Evolutionary conservation across 2,888 invertebrate genomes (phyloP), one percentile per base, ranked within the genome.

Genomic region (Flexamia atlantica): DNA sequence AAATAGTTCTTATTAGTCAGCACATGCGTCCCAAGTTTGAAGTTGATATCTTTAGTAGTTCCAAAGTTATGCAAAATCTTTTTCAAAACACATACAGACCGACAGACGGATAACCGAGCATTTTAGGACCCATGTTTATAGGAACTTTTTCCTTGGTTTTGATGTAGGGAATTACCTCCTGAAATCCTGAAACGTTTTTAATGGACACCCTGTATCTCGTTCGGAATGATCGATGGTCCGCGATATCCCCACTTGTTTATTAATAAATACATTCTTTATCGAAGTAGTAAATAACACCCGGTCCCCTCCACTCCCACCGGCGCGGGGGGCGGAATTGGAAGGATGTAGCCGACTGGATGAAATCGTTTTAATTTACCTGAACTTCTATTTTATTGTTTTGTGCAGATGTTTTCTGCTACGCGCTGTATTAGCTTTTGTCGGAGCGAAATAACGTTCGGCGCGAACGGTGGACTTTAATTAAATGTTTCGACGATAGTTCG

Each of bases 231-330:
- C 64, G 64, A 64, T 64, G 14, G 12, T 17, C 30, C 28, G 28
- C 28, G 10, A 30, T 30, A 64, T 64, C 53, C 53, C 70, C 70
- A 70, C 70, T 68, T 70, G 70, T 70, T 70, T 70, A 70, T 70
- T 70, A 70, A 70, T 70, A 70, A 70, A 70, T 68, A 68, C 70
- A 70, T 70, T 70, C 36, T 70, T 70, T 70, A 70, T 70, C 20
- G 70, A n/a, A 36, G 70, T 40, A 23, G 36, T 70, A 70, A 70
- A 70, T n/a, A 70, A 40, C 70, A 70, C 40, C 70, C 36, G 20
- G 20, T 12, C 70, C 70, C 1, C 9, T 23, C 57, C 57, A 23
- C 23, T 12, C 25, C 20, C 57, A 20, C 14, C 57, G 5, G 9
- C 5, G 57, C 57, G 25, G 57, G 57, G 7, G 12, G 57, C 64